Conservation (phyloP, 2,113 vertebrate species). For the Mixornis gularis region DNA sequence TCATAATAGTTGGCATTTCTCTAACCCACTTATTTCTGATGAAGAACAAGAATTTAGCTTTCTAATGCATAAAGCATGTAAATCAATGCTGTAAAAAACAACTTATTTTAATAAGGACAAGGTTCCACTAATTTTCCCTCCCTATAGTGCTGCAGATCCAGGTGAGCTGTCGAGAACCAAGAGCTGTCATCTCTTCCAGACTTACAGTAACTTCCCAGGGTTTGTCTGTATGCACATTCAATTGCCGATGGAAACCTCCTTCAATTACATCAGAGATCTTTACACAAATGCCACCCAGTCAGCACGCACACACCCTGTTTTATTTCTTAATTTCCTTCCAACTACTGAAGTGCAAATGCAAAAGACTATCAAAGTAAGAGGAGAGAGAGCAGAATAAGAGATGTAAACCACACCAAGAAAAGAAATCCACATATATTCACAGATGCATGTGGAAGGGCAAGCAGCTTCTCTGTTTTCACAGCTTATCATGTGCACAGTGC, state of each 20-base stretch:
- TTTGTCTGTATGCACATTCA: neutral
- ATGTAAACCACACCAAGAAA: neutral
- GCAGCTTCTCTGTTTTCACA: neutral
- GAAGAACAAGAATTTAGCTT: neutral
- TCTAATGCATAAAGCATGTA: neutral
- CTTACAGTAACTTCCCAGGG: neutral
- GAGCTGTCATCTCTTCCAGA: neutral
- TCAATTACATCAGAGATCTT: neutral
- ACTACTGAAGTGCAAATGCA: neutral
- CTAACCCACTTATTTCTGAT: neutral
- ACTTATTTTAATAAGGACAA: neutral
- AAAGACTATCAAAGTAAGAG: neutral
- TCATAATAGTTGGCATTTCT: neutral
- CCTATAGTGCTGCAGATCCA: neutral
- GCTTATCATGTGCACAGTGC: accelerated
- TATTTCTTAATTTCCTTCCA: neutral
- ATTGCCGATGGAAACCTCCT: neutral
- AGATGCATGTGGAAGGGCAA: neutral
- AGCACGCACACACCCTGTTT: neutral
- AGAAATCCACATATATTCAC: neutral
- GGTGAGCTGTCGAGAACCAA: neutral
- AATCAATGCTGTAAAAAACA: neutral
- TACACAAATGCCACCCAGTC: neutral
- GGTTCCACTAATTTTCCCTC: neutral
- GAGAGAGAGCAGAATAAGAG: neutral